These are phyloP conservation scores for Merodon equestris DNA, from an alignment of 2,888 invertebrate species.

Conservation along the genomic window DNA sequence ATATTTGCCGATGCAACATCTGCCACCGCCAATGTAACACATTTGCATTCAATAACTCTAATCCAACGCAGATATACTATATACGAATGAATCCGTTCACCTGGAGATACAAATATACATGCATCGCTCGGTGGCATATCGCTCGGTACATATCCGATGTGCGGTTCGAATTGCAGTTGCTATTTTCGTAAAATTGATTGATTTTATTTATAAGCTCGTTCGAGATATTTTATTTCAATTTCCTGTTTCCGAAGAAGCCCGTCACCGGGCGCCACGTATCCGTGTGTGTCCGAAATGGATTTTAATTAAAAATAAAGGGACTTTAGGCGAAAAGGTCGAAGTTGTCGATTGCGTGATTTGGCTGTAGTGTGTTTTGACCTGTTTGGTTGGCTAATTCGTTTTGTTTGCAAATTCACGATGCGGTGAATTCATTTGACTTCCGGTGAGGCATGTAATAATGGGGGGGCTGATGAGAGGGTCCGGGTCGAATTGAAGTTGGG, in stretches of 20 bases:
- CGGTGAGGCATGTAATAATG: constrained; percentile 1
- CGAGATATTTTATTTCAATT: constrained; percentile 58
- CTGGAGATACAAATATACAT: constrained; percentile 12
- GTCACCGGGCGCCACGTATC: neutral
- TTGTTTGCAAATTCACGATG: constrained; percentile 14
- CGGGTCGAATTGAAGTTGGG: constrained; percentile 1
- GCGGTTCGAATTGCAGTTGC: constrained; percentile 60
- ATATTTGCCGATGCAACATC: constrained; percentile 21
- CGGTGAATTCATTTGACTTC: constrained; percentile 6
- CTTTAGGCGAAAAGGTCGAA: constrained; percentile 18
- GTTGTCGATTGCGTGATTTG: constrained; percentile 26
- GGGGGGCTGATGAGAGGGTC: neutral
- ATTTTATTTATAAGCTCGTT: constrained; percentile 63
- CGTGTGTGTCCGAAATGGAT: constrained; percentile 23
- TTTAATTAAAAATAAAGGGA: constrained; percentile 52
- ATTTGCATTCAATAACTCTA: constrained; percentile 17
- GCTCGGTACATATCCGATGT: constrained; percentile 35
- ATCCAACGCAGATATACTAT: constrained; percentile 12
- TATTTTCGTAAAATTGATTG: constrained; percentile 60
- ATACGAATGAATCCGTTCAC: constrained; percentile 3
- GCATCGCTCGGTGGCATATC: no score
- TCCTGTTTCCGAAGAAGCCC: constrained; percentile 20
- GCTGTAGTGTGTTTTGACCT: constrained; percentile 36
- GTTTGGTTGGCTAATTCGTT: constrained; percentile 51
- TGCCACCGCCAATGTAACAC: neutral